phyloP scores from a whole-genome alignment of 2,888 invertebrate genomes.

The Globia sparganii region DNA sequence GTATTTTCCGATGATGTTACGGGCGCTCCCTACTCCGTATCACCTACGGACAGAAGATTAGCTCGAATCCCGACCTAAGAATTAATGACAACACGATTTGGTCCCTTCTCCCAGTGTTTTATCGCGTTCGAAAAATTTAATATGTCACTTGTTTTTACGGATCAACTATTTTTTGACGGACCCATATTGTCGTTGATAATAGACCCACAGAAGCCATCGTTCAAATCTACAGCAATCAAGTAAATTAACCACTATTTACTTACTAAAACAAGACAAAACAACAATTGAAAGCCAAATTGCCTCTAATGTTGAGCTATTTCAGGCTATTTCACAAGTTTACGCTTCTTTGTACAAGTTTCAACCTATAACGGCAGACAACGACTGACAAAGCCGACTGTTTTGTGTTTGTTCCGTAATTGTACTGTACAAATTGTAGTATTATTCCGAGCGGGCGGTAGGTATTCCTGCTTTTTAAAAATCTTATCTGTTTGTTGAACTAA shows the following conservation, averaged over 20 bases:
- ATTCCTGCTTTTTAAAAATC: slow-evolving; percentile 16
- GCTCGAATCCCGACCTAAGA: too few species aligned
- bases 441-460: background rate
- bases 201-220: slow-evolving; percentile 4
- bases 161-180: background rate
- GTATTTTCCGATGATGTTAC: too few species aligned
- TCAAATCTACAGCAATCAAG: slow-evolving; percentile 23
- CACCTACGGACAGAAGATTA: too few species aligned
- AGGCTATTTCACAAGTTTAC: slow-evolving; percentile 44
- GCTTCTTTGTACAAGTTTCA: slow-evolving; percentile 52
- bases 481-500: background rate
- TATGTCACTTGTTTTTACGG: background rate
- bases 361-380: slow-evolving; percentile 36
- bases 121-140: too few species aligned
- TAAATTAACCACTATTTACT: slow-evolving; percentile 31
- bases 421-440: slow-evolving; percentile 33
- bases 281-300: slow-evolving; percentile 50
- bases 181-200: background rate
- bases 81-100: too few species aligned
- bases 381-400: slow-evolving; percentile 43
- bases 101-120: too few species aligned
- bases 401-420: slow-evolving; percentile 41
- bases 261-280: slow-evolving; percentile 36
- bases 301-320: slow-evolving; percentile 42
- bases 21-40: too few species aligned